Evolutionary conservation across 2,113 vertebrate species (phyloP), one percentile per base, ranked within the genome.

Genomic region (Paraplagusia blochii): DNA sequence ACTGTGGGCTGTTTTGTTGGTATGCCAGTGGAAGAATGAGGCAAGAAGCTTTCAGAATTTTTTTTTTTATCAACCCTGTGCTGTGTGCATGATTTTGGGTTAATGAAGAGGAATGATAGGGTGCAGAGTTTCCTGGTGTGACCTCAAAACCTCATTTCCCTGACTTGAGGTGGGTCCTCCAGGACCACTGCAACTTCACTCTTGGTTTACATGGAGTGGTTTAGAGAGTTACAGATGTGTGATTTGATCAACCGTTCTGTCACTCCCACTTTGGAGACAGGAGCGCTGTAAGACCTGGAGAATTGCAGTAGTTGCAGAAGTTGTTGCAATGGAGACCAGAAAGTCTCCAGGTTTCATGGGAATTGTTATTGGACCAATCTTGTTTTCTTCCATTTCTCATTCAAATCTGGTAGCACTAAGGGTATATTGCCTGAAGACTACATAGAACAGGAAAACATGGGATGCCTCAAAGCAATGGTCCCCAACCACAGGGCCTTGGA

Each of bases 81-180:
- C 74, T 60, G 44, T 1, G 22, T 29, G 44, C 72, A 48, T 72
- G 60, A 44, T 75, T 75, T 71, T 11, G 1, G 38, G 55, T 57
- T 87, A 87, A 87, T 79, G 70, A 85, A 81, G 62, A 72, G 58
- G 83, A 82, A 82, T 54, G 36, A 72, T 47, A 69, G 13, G 39
- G 65, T 48, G 62, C 58, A 55, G 53, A 74, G 50, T 66, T 75
- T 66, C 14, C 33, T 17, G 44, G 67, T 11, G 39, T 58, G 69
- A 87, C 82, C 76, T 77, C 61, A 1, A 78, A 80, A 61, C 63
- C 67, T 80, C 12, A 65, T 80, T 74, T 78, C 45, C 55, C 9
- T 72, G 72, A 82, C 74, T 72, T 4, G 56, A 42, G 44, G 34
- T 19, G 53, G 15, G 22, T 67, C 58, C 49, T 2, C 45, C 38